A percentile compares a stretch with the other conserved stretches of the same genome.
Evolutionary conservation across 2,888 invertebrate genomes (phyloP).

Genomic region (Euspilapteryx auroguttella): DNA sequence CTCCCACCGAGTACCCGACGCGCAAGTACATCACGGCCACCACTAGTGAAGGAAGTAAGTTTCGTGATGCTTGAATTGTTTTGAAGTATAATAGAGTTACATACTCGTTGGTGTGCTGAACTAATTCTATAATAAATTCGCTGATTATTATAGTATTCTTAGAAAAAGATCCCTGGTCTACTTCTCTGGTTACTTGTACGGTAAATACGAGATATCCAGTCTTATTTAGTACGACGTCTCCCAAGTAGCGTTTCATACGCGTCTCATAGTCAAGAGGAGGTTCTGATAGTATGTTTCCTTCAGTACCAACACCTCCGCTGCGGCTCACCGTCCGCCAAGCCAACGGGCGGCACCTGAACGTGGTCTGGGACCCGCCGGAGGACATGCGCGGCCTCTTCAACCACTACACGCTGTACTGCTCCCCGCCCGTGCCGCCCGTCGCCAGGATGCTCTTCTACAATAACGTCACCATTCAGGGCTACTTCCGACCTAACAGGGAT

Average conservation of each 20-base stretch:
- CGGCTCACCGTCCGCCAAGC: constrained; percentile 66
- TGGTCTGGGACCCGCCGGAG: constrained; percentile 71
- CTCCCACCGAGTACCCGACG: constrained; percentile 64
- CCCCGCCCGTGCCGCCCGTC: constrained; percentile 67
- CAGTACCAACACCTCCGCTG: constrained; percentile 70
- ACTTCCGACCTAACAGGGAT: constrained; percentile 54
- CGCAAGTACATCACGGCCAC: constrained; percentile 62
- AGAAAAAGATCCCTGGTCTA: not conserved
- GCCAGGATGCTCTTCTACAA: constrained; percentile 36
- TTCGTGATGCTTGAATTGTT: no score
- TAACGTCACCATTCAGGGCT: constrained; percentile 55
- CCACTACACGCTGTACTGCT: constrained; percentile 66
- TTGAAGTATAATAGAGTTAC: no score
- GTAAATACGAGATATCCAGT: no score
- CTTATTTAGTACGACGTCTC: not conserved
- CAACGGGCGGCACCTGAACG: constrained; percentile 63
- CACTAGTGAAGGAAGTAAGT: constrained; percentile 68
- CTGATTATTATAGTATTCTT: not conserved
- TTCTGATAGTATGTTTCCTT: constrained; percentile 7
- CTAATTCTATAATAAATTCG: not conserved
- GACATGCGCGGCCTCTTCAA: constrained; percentile 65
- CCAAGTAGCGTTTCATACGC: not conserved
- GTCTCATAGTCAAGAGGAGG: no score
- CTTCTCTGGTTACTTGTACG: not conserved
- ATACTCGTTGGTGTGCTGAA: no score